Conservation (phyloP, 2,113 vertebrate genomes). For the Lucifuga dentata region DNA sequence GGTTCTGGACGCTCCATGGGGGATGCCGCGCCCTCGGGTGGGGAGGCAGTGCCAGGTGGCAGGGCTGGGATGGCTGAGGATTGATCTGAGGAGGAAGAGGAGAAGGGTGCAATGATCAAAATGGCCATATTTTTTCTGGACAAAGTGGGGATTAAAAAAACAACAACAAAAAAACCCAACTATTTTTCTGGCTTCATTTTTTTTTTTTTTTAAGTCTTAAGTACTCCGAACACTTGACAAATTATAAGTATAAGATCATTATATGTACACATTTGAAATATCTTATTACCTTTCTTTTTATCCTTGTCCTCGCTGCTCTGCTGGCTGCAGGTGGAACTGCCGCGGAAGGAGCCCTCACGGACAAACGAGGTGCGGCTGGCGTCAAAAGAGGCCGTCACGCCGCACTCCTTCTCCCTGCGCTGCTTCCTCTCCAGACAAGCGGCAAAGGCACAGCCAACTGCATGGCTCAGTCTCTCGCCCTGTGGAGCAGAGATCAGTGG, state of each 20-base stretch:
- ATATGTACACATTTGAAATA: background rate
- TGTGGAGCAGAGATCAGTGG: constrained; percentile 46
- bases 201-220: too few species aligned
- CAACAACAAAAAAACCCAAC: too few species aligned
- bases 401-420: constrained; percentile 92
- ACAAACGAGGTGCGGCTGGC: constrained; percentile 92
- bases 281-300: constrained; percentile 86
- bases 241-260: too few species aligned
- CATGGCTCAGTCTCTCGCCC: constrained; percentile 93
- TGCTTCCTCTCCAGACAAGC: constrained; percentile 94
- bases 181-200: too few species aligned
- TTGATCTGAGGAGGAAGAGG: constrained; percentile 61
- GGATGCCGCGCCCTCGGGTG: constrained; percentile 86
- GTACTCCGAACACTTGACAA: too few species aligned
- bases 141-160: too few species aligned
- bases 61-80: constrained; percentile 73
- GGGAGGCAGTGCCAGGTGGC: constrained; percentile 84
- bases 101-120: background rate
- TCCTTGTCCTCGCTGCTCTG: constrained; percentile 85
- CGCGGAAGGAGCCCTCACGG: constrained; percentile 92
- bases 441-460: constrained; percentile 92
- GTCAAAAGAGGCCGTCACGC: constrained; percentile 92
- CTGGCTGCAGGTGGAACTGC: constrained; percentile 81
- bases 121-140: too few species aligned
- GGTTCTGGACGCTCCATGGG: constrained; percentile 86